phyloP scores from a whole-genome alignment of 2,888 invertebrate species.

The Thereva nobilitata region DNA sequence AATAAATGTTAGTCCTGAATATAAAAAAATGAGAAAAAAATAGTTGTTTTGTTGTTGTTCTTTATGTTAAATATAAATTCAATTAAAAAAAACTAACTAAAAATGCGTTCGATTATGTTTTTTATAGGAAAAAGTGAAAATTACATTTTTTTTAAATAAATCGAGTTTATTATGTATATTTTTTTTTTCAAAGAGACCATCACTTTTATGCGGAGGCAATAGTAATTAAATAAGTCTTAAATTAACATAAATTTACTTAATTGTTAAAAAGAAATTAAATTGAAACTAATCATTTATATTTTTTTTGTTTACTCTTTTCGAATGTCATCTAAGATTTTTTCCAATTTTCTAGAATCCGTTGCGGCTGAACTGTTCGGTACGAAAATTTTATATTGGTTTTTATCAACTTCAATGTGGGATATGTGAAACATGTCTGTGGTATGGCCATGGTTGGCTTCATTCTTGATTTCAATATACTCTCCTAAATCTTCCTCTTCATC shows the following conservation, averaged over 20 bases:
- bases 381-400: slow-evolving; percentile 52
- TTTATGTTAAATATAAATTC: neutral
- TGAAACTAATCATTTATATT: neutral
- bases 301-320: neutral
- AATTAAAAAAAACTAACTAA: slow-evolving; percentile 1
- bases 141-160: too few relatives aligned
- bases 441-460: slow-evolving; percentile 51
- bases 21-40: slow-evolving; percentile 5
- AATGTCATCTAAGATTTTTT: slow-evolving; percentile 37
- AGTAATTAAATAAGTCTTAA: too few relatives aligned
- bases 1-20: slow-evolving; percentile 51
- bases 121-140: neutral
- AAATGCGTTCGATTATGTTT: neutral
- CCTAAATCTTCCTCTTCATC: slow-evolving; percentile 55
- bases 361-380: slow-evolving; percentile 47
- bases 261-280: too few relatives aligned
- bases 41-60: slow-evolving; percentile 21
- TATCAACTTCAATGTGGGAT: slow-evolving; percentile 53
- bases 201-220: too few relatives aligned
- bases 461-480: slow-evolving; percentile 55
- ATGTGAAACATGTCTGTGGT: slow-evolving; percentile 44
- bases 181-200: too few relatives aligned
- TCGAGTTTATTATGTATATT: too few relatives aligned
- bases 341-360: slow-evolving; percentile 26
- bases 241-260: too few relatives aligned